A percentile compares a stretch with the other conserved stretches of the same genome.
These are phyloP conservation scores for Platanista minor DNA, from an alignment of 2,113 vertebrate species.

Conservation along the genomic window DNA sequence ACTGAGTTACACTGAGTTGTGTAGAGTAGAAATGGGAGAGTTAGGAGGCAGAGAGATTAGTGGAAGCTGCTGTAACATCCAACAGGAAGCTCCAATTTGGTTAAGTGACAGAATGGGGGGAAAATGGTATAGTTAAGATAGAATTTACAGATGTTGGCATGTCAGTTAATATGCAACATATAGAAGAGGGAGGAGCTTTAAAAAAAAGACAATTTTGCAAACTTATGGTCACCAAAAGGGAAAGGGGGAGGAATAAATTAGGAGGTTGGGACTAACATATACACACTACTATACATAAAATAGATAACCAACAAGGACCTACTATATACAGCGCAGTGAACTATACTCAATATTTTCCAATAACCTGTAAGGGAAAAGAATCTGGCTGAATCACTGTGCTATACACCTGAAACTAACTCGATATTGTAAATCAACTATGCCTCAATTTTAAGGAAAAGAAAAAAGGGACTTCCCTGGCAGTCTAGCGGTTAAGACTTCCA, in stretches of 20 bases:
- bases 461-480: background rate
- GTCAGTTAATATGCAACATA: background rate
- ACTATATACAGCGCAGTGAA: background rate
- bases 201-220: background rate
- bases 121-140: background rate
- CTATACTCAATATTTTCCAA: background rate
- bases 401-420: background rate
- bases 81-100: background rate
- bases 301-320: background rate
- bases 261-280: background rate
- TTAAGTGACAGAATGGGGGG: background rate
- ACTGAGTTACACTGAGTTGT: background rate
- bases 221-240: background rate
- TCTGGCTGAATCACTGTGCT: background rate
- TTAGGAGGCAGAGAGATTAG: background rate
- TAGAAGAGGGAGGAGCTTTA: background rate
- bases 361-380: background rate
- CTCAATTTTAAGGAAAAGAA: background rate
- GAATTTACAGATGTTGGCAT: background rate
- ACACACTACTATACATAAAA: background rate
- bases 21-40: background rate
- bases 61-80: background rate
- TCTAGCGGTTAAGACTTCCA: background rate
- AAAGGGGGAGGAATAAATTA: background rate
- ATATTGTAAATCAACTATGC: background rate